phyloP scores from a whole-genome alignment of 2,113 vertebrate species.

The Nansenia antarctica region DNA sequence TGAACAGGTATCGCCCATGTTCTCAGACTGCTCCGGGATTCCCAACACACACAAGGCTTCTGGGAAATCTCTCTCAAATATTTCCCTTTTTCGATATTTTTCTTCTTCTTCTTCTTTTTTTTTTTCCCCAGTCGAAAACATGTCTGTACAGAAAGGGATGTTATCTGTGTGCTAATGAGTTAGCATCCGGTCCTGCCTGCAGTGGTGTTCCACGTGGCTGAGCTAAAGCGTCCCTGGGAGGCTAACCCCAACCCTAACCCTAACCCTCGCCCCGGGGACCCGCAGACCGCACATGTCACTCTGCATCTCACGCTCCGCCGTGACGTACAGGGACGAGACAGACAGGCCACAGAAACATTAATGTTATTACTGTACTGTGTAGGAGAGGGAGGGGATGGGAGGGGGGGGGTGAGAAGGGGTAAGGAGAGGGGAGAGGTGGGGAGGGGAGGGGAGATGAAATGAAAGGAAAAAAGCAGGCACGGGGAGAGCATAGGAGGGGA shows the following conservation, averaged over 20 bases:
- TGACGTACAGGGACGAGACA: conserved; percentile 36
- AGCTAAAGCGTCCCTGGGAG: conserved; percentile 52
- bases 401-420: too few relatives aligned
- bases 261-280: too few relatives aligned
- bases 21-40: too few relatives aligned
- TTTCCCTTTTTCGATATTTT: too few relatives aligned
- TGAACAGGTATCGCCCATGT: too few relatives aligned
- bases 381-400: conserved; percentile 14
- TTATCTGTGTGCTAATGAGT: conserved; percentile 46
- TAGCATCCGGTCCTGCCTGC: conserved; percentile 64
- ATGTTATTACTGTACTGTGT: conserved; percentile 65
- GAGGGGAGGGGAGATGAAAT: conserved; percentile 39
- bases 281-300: conserved; percentile 58
- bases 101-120: too few relatives aligned
- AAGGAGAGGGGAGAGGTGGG: conserved; percentile 21
- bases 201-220: conserved; percentile 60
- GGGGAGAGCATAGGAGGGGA: conserved; percentile 52
- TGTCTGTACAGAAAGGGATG: conserved; percentile 56
- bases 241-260: too few relatives aligned
- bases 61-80: too few relatives aligned
- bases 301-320: conserved; percentile 29
- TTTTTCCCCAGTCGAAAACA: conserved; percentile 60
- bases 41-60: too few relatives aligned
- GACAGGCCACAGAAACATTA: conserved; percentile 69
- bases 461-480: conserved; percentile 11